Evolutionary conservation across 2,113 vertebrate genomes (phyloP).

Genomic region (Saccopteryx bilineata): DNA sequence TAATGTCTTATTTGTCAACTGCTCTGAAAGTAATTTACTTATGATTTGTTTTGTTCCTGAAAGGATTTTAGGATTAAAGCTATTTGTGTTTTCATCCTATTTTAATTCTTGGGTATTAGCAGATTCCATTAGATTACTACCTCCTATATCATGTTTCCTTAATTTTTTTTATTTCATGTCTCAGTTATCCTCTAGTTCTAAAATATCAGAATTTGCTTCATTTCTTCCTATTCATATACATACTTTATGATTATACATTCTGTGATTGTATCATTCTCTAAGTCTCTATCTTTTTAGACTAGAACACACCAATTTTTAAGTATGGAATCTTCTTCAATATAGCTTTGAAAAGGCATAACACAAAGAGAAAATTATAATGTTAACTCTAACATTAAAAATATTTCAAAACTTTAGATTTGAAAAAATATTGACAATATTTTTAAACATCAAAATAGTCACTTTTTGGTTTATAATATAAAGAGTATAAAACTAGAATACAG

Average conservation of each 20-base stretch:
- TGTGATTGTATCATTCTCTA: background rate
- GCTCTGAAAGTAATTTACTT: conserved; percentile 40
- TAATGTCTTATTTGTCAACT: conserved; percentile 22
- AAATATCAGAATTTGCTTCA: background rate
- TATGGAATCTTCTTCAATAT: background rate
- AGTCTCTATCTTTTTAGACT: background rate
- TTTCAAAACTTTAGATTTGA: conserved; percentile 54
- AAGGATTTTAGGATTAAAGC: conserved; percentile 49
- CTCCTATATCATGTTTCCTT: background rate
- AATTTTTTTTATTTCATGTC: conserved; percentile 33
- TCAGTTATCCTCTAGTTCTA: conserved; percentile 35
- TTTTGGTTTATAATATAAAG: conserved; percentile 64
- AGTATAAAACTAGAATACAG: conserved; percentile 70
- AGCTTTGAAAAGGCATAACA: background rate
- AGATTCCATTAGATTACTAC: conserved; percentile 18
- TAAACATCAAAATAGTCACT: background rate
- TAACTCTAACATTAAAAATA: conserved; percentile 26
- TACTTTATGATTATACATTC: conserved; percentile 1
- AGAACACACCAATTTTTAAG: conserved; percentile 22
- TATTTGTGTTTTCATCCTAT: conserved; percentile 48
- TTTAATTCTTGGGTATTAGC: conserved; percentile 29
- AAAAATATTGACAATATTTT: conserved; percentile 24
- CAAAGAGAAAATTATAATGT: background rate
- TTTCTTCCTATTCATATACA: background rate
- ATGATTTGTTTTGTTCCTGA: conserved; percentile 18